Conservation (phyloP, 2,888 invertebrate species). For the Drosophila borealis region DNA sequence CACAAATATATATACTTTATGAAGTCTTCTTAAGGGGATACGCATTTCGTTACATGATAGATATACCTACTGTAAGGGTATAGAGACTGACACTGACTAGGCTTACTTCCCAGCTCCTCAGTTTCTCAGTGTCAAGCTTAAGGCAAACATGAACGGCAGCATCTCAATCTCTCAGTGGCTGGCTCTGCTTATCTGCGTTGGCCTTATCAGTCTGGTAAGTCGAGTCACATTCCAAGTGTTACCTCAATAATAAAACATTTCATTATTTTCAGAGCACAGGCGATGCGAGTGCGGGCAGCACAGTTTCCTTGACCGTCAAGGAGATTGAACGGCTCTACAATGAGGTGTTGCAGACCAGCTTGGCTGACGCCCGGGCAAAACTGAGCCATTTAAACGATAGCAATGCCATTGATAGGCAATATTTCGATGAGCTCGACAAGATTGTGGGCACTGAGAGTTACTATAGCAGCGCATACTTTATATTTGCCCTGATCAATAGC, state of each 20-base stretch:
- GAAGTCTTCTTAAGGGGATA: too few species aligned
- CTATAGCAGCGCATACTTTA: conserved; percentile 58
- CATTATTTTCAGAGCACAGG: conserved; percentile 26
- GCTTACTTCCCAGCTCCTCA: background rate
- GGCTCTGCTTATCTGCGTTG: conserved; percentile 47
- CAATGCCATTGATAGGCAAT: conserved; percentile 50
- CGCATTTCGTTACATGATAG: background rate
- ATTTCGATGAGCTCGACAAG: conserved; percentile 51
- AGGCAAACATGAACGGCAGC: conserved; percentile 30
- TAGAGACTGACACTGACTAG: background rate
- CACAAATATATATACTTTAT: too few species aligned
- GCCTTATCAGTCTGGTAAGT: conserved; percentile 58
- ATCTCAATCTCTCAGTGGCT: conserved; percentile 32
- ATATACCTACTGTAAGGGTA: background rate
- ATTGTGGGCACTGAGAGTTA: conserved; percentile 38
- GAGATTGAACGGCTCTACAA: conserved; percentile 57
- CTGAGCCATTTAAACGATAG: conserved; percentile 25
- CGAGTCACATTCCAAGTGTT: background rate
- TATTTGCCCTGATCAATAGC: conserved; percentile 52
- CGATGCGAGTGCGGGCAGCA: conserved; percentile 5
- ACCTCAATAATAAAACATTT: background rate
- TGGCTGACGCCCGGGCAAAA: conserved; percentile 30
- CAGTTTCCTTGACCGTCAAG: conserved; percentile 17
- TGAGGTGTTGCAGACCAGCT: conserved; percentile 42
- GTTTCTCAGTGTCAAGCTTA: conserved; percentile 40